These are phyloP conservation scores for Oreochromis tanganicae DNA, from an alignment of 2,113 vertebrate species.

Conservation along the genomic window DNA sequence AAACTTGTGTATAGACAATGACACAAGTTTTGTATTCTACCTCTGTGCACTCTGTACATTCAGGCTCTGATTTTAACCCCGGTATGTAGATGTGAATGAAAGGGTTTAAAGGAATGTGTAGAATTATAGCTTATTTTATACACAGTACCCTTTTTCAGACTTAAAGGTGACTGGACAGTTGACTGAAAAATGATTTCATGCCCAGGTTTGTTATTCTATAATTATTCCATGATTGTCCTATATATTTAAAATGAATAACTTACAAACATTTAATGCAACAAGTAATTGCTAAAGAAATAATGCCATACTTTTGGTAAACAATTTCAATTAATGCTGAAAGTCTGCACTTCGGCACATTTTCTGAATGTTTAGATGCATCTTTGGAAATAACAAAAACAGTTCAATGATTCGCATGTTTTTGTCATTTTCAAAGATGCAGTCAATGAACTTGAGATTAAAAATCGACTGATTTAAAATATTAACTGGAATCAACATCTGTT, in stretches of 20 bases:
- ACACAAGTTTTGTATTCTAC: neutral
- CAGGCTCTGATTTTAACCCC: neutral
- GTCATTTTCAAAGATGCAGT: too few relatives aligned
- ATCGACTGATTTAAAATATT: neutral
- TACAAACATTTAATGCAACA: neutral
- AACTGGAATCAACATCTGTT: neutral
- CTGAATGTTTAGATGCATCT: neutral
- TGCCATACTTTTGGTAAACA: neutral
- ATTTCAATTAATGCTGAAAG: neutral
- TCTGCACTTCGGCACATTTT: neutral
- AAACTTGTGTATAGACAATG: too few relatives aligned
- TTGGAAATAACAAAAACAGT: neutral
- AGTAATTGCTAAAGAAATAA: neutral
- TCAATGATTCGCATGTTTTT: neutral
- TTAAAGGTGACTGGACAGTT: neutral
- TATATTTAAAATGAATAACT: neutral
- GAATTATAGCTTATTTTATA: neutral
- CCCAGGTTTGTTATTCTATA: neutral
- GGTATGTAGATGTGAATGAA: neutral
- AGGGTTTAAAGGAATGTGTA: neutral
- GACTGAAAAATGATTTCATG: neutral
- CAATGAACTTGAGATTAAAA: neutral
- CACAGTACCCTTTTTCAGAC: neutral
- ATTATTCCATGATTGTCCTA: neutral
- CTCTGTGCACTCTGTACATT: neutral